Conservation (phyloP, 2,113 vertebrate species). For the Empidonax alnorum region DNA sequence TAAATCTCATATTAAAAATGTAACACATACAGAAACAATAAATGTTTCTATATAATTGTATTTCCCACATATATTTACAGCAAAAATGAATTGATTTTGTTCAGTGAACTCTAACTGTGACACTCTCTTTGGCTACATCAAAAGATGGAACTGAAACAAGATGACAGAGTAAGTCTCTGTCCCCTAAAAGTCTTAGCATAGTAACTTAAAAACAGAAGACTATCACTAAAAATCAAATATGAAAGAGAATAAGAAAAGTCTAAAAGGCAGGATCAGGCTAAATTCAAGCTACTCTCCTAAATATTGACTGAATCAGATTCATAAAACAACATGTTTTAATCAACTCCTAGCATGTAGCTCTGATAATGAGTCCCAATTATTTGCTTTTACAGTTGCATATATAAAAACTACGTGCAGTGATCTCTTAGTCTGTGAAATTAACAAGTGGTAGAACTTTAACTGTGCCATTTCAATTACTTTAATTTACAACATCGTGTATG, state of each 20-base stretch:
- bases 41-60: background rate
- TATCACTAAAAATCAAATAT: background rate
- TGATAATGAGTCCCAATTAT: background rate
- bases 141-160: background rate
- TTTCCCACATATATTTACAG: background rate
- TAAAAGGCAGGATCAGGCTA: background rate
- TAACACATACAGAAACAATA: background rate
- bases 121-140: background rate
- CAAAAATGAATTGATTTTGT: background rate
- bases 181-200: background rate
- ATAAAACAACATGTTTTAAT: background rate
- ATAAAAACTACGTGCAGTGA: background rate
- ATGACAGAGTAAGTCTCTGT: background rate
- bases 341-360: accelerated
- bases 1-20: background rate
- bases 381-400: background rate
- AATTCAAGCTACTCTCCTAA: background rate
- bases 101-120: background rate
- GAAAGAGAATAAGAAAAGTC: background rate
- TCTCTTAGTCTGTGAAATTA: background rate
- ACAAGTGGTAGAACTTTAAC: background rate
- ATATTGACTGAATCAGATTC: background rate
- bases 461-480: background rate
- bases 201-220: background rate
- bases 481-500: background rate